Conservation (phyloP, 2,888 invertebrate genomes). For the Sphecodes monilicornis region DNA sequence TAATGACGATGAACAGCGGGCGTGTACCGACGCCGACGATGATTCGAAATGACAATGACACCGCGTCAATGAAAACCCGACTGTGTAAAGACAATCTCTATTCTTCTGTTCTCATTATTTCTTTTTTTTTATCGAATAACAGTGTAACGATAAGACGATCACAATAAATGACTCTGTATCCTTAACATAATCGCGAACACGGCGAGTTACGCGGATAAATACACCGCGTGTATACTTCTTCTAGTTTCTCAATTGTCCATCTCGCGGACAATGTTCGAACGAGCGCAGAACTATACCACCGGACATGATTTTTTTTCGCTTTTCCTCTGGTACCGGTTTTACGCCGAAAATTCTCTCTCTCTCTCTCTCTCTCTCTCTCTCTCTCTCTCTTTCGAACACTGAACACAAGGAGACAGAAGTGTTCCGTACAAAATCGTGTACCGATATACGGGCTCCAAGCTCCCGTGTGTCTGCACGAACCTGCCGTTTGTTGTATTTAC, state of each 20-base stretch:
- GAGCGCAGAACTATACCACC: not conserved
- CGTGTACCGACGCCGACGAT: not conserved
- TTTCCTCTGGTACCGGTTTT: not conserved
- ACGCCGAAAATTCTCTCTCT: not conserved
- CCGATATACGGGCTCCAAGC: not conserved
- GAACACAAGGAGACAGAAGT: not conserved
- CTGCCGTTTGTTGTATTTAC: conserved; percentile 62
- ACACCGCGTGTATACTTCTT: conserved; percentile 24
- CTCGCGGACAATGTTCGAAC: conserved; percentile 28
- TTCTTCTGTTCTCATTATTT: conserved; percentile 8
- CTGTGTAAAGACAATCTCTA: conserved; percentile 59
- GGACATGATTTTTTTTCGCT: not conserved
- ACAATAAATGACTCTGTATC: conserved; percentile 61
- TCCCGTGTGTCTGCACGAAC: conserved; percentile 40
- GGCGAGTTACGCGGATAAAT: not conserved
- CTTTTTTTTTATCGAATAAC: conserved; percentile 58
- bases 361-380: not conserved
- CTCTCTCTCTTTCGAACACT: not conserved
- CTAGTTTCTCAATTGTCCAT: conserved; percentile 35
- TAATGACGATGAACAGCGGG: not conserved
- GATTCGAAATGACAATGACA: conserved; percentile 33
- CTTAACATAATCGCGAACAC: conserved; percentile 58
- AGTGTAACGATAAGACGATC: conserved; percentile 64
- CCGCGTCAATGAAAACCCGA: conserved; percentile 62
- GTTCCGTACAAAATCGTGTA: not conserved